Percentiles rank a stretch among this genome's conserved stretches.
phyloP scores from a whole-genome alignment of 2,113 vertebrate genomes.

The Sinocyclocheilus anshuiensis region DNA sequence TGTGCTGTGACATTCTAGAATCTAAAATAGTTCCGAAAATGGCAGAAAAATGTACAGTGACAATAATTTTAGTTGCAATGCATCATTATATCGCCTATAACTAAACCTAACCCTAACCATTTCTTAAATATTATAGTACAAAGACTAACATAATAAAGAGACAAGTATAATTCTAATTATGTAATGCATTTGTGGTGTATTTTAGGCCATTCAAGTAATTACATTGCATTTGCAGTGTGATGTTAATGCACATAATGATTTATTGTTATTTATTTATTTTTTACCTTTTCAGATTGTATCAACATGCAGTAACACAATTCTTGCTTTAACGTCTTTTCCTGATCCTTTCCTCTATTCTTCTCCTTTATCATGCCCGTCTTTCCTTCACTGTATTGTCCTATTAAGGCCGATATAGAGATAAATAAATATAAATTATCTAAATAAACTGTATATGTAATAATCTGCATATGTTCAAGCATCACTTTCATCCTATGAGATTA shows the following conservation, averaged over 20 bases:
- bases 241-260: background rate
- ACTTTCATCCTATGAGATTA: background rate
- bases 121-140: background rate
- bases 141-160: background rate
- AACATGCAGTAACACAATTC: background rate
- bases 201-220: background rate
- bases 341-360: background rate
- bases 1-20: background rate
- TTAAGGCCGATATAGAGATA: background rate
- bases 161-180: background rate
- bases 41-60: too few species aligned
- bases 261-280: background rate
- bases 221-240: background rate
- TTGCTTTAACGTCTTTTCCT: background rate
- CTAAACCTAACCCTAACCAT: background rate
- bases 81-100: background rate
- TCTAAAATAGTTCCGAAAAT: too few species aligned
- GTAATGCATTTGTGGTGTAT: background rate
- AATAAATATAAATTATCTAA: background rate
- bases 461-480: background rate
- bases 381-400: background rate
- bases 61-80: background rate
- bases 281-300: background rate
- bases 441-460: background rate
- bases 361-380: background rate